These are phyloP conservation scores for Serripes groenlandicus DNA, from an alignment of 2,888 invertebrate species.

Conservation along the genomic window DNA sequence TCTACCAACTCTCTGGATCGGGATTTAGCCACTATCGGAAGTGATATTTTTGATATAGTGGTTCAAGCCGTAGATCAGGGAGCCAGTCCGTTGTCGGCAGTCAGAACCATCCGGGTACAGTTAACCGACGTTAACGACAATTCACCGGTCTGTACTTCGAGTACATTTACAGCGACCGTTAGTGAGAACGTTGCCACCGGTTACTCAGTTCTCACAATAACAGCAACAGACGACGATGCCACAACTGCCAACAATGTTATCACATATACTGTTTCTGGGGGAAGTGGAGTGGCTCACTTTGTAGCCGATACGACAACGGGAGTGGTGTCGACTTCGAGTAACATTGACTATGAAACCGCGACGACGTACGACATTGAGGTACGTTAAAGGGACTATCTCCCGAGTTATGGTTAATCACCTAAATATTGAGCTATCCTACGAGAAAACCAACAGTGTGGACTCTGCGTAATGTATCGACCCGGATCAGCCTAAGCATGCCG, in stretches of 20 bases:
- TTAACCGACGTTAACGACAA: conserved; percentile 75
- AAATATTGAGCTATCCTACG: too few relatives aligned
- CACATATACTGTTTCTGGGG: conserved; percentile 68
- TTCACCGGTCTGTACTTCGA: conserved; percentile 66
- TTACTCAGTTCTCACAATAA: conserved; percentile 51
- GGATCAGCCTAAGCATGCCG: too few relatives aligned
- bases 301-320: conserved; percentile 71
- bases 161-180: conserved; percentile 63
- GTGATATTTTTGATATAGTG: conserved; percentile 67
- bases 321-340: conserved; percentile 58
- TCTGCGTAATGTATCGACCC: too few relatives aligned
- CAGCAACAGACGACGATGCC: conserved; percentile 66
- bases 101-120: conserved; percentile 62
- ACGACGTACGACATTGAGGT: conserved; percentile 70
- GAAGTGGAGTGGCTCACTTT: conserved; percentile 72
- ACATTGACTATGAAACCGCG: conserved; percentile 77
- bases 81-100: conserved; percentile 62
- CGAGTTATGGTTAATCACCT: too few relatives aligned
- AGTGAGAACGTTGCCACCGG: conserved; percentile 66
- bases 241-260: conserved; percentile 71
- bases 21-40: conserved; percentile 74
- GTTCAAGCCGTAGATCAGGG: conserved; percentile 77
- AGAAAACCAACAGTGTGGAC: too few relatives aligned
- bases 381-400: too few relatives aligned
- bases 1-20: conserved; percentile 64